These are phyloP conservation scores for Elymnias hypermnestra DNA, from an alignment of 1,140 invertebrate species.

Conservation along the genomic window DNA sequence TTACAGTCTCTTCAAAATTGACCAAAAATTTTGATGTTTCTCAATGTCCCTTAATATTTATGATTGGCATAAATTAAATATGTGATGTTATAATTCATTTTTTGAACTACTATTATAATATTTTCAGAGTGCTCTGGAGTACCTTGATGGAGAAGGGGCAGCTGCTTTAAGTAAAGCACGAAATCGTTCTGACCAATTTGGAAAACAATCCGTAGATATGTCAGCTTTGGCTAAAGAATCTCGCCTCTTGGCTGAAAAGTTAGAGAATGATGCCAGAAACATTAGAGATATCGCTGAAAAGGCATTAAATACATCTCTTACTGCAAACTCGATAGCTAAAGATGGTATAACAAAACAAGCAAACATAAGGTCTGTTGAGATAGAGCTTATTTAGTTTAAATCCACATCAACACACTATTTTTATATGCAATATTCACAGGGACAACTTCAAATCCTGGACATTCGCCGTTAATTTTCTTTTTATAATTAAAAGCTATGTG, in stretches of 20 bases:
- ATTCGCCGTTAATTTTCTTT: too few species aligned
- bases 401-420: too few species aligned
- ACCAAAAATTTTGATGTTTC: too few species aligned
- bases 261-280: slow-evolving; percentile 85
- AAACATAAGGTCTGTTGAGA: slow-evolving; percentile 88
- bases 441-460: too few species aligned
- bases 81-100: too few species aligned
- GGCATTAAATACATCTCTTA: slow-evolving; percentile 88
- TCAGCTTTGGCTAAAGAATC: slow-evolving; percentile 92
- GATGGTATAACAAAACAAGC: slow-evolving; percentile 87
- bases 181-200: slow-evolving; percentile 89
- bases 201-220: slow-evolving; percentile 94
- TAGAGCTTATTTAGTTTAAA: too few species aligned
- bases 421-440: too few species aligned
- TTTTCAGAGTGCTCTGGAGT: slow-evolving; percentile 81
- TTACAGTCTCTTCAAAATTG: too few species aligned
- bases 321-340: slow-evolving; percentile 88
- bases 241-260: slow-evolving; percentile 84
- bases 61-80: too few species aligned
- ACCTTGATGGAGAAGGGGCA: slow-evolving; percentile 87
- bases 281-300: slow-evolving; percentile 87
- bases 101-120: background rate
- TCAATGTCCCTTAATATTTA: too few species aligned
- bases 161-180: slow-evolving; percentile 87
- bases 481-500: too few species aligned